Conservation (phyloP, 2,113 vertebrate genomes). For the Cyprinodon tularosa region DNA sequence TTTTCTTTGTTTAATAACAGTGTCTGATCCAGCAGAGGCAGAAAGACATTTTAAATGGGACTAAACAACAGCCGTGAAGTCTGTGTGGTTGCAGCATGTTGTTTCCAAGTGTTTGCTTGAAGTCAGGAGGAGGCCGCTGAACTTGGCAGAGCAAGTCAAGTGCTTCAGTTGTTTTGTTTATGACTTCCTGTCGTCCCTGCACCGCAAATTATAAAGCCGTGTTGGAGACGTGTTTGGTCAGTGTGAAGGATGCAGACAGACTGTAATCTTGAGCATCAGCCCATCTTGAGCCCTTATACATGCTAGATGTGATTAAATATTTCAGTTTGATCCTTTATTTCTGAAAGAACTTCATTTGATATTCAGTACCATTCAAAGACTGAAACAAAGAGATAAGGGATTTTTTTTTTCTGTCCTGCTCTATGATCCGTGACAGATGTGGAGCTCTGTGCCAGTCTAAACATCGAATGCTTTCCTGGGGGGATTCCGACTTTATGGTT, state of each 20-base stretch:
- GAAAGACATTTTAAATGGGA: conserved; percentile 27
- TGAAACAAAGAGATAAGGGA: conserved; percentile 6
- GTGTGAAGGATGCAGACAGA: background rate
- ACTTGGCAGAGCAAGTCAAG: conserved; percentile 28
- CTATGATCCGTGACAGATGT: conserved; percentile 50
- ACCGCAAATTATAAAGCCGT: conserved; percentile 39
- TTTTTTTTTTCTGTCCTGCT: background rate
- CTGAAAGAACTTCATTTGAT: conserved; percentile 6
- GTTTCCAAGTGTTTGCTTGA: conserved; percentile 30
- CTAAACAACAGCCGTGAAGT: conserved; percentile 16
- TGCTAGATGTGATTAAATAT: conserved; percentile 2
- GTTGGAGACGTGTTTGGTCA: conserved; percentile 10
- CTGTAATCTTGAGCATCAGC: conserved; percentile 31
- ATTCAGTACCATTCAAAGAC: conserved; percentile 16
- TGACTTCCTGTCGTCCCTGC: conserved; percentile 54
- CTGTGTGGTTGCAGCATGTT: conserved; percentile 32
- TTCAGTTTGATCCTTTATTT: conserved; percentile 5
- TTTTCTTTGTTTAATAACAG: conserved; percentile 58
- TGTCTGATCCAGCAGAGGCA: conserved; percentile 12
- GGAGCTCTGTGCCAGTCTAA: conserved; percentile 25
- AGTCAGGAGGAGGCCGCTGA: conserved; percentile 28
- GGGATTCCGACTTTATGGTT: conserved; percentile 21
- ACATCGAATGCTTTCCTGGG: conserved; percentile 23
- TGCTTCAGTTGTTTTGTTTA: conserved; percentile 57
- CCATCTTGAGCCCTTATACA: background rate